These are phyloP conservation scores for Ptilonorhynchus violaceus DNA, from an alignment of 2,113 vertebrate genomes.

Conservation along the genomic window DNA sequence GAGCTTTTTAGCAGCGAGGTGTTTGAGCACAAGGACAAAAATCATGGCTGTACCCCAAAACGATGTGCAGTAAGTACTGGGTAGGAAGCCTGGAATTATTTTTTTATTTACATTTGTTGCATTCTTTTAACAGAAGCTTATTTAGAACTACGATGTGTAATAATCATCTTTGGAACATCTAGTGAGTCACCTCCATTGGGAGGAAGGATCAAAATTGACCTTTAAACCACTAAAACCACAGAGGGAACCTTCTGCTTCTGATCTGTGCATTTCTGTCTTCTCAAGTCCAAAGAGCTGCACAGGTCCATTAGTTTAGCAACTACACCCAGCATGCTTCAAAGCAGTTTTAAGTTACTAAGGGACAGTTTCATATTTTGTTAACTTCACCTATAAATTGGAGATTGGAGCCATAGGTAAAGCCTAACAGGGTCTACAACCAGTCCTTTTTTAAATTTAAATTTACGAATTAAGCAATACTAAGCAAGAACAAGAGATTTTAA, in stretches of 20 bases:
- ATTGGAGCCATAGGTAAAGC: neutral
- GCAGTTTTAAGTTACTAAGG: neutral
- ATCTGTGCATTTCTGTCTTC: neutral
- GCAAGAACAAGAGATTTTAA: neutral
- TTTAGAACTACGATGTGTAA: neutral
- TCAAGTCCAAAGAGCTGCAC: neutral
- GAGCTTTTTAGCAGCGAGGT: neutral
- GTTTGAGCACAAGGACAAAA: neutral
- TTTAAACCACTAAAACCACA: neutral
- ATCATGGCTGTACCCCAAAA: neutral
- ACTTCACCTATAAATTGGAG: neutral
- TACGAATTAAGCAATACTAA: neutral
- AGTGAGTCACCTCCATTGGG: rapidly evolving
- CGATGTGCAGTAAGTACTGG: neutral
- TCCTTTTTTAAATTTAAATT: neutral
- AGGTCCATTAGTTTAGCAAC: neutral
- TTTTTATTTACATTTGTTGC: neutral
- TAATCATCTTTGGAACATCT: neutral
- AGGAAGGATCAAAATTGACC: neutral
- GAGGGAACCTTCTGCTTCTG: neutral
- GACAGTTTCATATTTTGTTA: neutral
- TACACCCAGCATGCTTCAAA: neutral
- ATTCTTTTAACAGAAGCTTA: neutral
- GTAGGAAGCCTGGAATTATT: neutral
- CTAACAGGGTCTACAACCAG: neutral